Evolutionary conservation across 1,140 invertebrate genomes (phyloP), one percentile per base, ranked within the genome.

Genomic region (Listronotus oregonensis): DNA sequence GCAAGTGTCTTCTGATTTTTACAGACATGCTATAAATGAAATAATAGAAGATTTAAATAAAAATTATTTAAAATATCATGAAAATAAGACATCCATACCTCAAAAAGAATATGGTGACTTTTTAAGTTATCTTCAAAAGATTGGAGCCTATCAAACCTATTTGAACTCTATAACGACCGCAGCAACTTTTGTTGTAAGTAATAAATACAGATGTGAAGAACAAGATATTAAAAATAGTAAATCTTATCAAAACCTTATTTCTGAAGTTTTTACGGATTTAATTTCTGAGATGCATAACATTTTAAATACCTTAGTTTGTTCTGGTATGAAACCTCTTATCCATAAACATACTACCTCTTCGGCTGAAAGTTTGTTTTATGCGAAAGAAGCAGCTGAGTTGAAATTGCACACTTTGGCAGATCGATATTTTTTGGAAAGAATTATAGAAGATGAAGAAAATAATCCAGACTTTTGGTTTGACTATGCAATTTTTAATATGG

Each of bases 401-500:
- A 56, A 66, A 12, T 56, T 63, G 15, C 32, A 50, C 40, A 42
- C 51, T 12, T 11, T 67, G 17, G 70, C 75, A 0, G 67, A 74
- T 17, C 65, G 67, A 47, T 76, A 75, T 62, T 73, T 71, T 43
- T 46, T 74, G 43, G 60, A 75, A 51, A 11, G 52, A 17, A 58
- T 65, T 18, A 37, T 52, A 9, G 10, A 15, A 37, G 31, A 42
- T 14, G 5, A 62, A 65, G 42, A 68, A 57, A 32, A 64, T 12
- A 70, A 70, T 63, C 46, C 71, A 9, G 66, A 72, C 46, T 52
- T 27, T 11, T 75, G 74, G 74, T 73, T 74, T 37, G 67, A 77
- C 40, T 75, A 70, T 49, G 75, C 74, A 31, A 55, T 77, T 43
- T 77, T 64, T 50, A 55, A 72, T n/a, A 34, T 74, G n/a, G 68